Base-by-base conservation (phyloP, 2,113 vertebrate genomes). In the Micronisus gabar region DNA sequence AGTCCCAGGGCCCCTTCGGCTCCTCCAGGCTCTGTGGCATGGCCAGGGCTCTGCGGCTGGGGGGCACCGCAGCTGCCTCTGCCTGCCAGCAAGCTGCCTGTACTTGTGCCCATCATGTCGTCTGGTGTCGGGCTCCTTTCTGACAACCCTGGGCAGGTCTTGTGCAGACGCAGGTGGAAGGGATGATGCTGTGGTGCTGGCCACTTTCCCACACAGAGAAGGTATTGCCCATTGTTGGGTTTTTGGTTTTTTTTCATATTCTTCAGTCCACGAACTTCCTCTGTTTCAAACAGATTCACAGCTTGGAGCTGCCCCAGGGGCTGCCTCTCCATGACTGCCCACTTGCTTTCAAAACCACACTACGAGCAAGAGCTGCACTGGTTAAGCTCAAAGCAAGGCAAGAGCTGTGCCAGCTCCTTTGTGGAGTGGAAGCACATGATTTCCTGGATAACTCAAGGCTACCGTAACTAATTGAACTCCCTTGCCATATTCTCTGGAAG, bases 31-130 rank as follows among this genome's bases (percentile, higher is more conserved):
- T 32, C 38, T 1, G 7, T 0, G 4, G 61, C 61, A 52, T 0
- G 5, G 43, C 36, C 2, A 0, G 40, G 59, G 34, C 50, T 22
- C 68, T 45, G 48, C 2, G 4, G n/a, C 76, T 5, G 36, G 38
- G 73, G 66, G 41, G 14, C 62, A 7, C 32, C 2, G 21, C 40
- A 1, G 40, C 40, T 14, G n/a, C 23, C 40, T 32, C 82, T 25
- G 52, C 56, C 22, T 38, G 90, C 50, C 43, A 43, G 18, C n/a
- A 12, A 1, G 1, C 43, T 40, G 45, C 65, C 65, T 1, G 1
- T 0, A 0, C 48, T 15, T 6, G 29, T 81, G 43, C 67, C 71
- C 48, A 19, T 67, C 38, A 0, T 0, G 0, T n/a, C 5, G 1
- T 0, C 63, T 14, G 8, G 11, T 16, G 8, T 11, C 1, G 1